phyloP scores from a whole-genome alignment of 1,140 invertebrate species.

The Cylas formicarius region DNA sequence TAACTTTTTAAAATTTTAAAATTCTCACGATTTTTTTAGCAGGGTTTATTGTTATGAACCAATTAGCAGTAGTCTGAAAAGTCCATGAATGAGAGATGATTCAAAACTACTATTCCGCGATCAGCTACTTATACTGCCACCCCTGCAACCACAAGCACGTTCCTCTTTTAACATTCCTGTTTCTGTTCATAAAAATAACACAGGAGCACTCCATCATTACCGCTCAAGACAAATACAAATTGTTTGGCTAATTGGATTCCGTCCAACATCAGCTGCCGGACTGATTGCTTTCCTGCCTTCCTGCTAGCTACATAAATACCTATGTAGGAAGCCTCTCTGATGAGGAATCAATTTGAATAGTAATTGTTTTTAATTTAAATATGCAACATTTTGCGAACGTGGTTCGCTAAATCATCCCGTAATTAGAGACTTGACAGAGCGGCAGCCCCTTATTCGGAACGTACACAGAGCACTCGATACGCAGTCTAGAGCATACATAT shows the following conservation, averaged over 20 bases:
- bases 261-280: slow-evolving; percentile 11
- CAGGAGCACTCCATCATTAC: too few relatives aligned
- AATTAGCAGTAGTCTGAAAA: too few relatives aligned
- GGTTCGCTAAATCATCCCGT: slow-evolving; percentile 25
- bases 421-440: slow-evolving; percentile 27
- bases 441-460: slow-evolving; percentile 15
- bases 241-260: slow-evolving; percentile 19
- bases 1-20: too few relatives aligned
- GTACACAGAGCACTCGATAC: slow-evolving; percentile 19
- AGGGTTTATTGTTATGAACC: too few relatives aligned
- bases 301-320: slow-evolving; percentile 13
- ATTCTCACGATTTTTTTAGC: too few relatives aligned
- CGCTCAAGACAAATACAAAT: slow-evolving; percentile 19
- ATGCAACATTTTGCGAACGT: slow-evolving; percentile 17
- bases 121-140: too few relatives aligned
- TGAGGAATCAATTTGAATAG: slow-evolving; percentile 29
- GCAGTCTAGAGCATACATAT: slow-evolving; percentile 29
- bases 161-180: too few relatives aligned
- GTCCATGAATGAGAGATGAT: too few relatives aligned
- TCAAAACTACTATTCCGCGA: too few relatives aligned
- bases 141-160: too few relatives aligned
- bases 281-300: slow-evolving; percentile 10
- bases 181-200: too few relatives aligned
- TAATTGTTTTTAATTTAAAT: slow-evolving; percentile 30
- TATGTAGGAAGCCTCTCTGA: slow-evolving; percentile 19